These are phyloP conservation scores for Ephialtes manifestator DNA, from an alignment of 2,888 invertebrate species.

Conservation along the genomic window DNA sequence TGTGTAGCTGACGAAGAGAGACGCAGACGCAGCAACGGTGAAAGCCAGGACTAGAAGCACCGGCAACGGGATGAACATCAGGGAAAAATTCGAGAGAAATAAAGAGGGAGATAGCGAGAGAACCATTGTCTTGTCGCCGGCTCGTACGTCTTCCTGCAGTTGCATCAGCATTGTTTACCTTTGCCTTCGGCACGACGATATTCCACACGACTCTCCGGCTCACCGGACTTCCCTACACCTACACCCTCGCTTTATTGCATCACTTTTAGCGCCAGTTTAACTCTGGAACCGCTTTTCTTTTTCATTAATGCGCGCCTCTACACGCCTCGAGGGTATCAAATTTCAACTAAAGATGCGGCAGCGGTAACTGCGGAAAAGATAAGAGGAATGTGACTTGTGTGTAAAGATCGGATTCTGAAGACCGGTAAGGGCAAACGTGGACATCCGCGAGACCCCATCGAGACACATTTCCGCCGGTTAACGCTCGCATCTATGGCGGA, in stretches of 20 bases:
- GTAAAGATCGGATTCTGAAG: slow-evolving; percentile 11
- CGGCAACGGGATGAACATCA: slow-evolving; percentile 21
- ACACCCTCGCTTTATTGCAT: slow-evolving; percentile 49
- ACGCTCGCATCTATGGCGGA: neutral
- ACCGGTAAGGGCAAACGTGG: neutral
- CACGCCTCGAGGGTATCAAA: neutral
- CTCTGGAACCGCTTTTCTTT: neutral
- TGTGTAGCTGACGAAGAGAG: slow-evolving; percentile 36
- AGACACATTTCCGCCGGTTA: slow-evolving; percentile 9
- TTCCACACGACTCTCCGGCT: slow-evolving; percentile 29
- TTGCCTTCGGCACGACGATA: slow-evolving; percentile 68
- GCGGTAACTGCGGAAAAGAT: neutral
- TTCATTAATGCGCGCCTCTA: slow-evolving; percentile 5
- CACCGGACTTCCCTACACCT: slow-evolving; percentile 17
- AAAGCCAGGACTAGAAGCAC: slow-evolving; percentile 37
- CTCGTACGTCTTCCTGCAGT: slow-evolving; percentile 79
- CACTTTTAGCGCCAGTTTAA: slow-evolving; percentile 40
- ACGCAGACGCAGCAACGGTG: slow-evolving; percentile 41
- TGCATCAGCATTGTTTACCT: slow-evolving; percentile 81
- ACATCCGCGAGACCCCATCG: slow-evolving; percentile 11
- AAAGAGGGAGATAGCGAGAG: slow-evolving; percentile 72
- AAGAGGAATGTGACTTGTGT: neutral
- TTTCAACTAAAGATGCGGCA: neutral
- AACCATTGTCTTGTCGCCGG: slow-evolving; percentile 80
- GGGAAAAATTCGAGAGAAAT: slow-evolving; percentile 56